Conservation (phyloP, 2,888 invertebrate species). For the Cabera pusaria region DNA sequence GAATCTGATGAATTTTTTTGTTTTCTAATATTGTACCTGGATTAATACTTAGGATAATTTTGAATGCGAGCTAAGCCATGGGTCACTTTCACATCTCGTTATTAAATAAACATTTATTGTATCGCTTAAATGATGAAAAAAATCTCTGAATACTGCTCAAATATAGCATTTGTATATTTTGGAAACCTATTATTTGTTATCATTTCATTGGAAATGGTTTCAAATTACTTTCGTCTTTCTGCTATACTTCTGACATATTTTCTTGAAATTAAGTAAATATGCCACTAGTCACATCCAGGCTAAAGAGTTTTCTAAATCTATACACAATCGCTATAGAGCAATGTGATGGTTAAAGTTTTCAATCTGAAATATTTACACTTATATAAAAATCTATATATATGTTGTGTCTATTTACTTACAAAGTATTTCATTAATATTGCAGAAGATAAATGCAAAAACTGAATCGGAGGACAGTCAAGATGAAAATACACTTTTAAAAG, state of each 20-base stretch:
- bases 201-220: slow-evolving; percentile 11
- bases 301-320: slow-evolving; percentile 36
- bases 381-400: no score
- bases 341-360: slow-evolving; percentile 78
- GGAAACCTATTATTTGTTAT: slow-evolving; percentile 37
- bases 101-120: no score
- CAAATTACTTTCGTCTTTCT: slow-evolving; percentile 28
- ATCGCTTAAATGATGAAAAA: slow-evolving; percentile 55
- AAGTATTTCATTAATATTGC: background rate
- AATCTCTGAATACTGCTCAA: slow-evolving; percentile 52
- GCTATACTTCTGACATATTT: slow-evolving; percentile 40
- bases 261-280: slow-evolving; percentile 34
- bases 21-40: no score
- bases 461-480: slow-evolving; percentile 65
- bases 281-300: slow-evolving; percentile 32
- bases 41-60: no score
- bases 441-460: slow-evolving; percentile 39
- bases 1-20: no score
- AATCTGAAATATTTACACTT: slow-evolving; percentile 64
- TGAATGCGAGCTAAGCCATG: no score
- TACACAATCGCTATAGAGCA: slow-evolving; percentile 51
- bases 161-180: slow-evolving; percentile 45
- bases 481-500: slow-evolving; percentile 58
- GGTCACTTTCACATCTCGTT: no score
- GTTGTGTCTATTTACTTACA: no score